These are phyloP conservation scores for Nomada fucata DNA, from an alignment of 2,888 invertebrate species.

Conservation along the genomic window DNA sequence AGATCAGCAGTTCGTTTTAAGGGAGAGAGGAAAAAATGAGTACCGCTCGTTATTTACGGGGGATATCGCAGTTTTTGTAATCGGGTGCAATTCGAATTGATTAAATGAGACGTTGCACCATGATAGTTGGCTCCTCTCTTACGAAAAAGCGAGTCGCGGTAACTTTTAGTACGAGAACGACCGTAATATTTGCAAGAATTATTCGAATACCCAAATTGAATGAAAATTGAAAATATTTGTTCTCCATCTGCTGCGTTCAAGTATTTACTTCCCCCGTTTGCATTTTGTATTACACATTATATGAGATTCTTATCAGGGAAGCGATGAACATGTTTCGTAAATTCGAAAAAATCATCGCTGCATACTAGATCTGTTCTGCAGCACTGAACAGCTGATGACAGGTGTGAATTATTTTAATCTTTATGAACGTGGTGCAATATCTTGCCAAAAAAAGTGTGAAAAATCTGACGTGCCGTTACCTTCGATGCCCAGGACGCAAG, in stretches of 20 bases:
- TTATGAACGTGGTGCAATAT: neutral
- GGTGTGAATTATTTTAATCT: neutral
- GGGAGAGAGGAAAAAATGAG: neutral
- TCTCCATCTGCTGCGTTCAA: too few relatives aligned
- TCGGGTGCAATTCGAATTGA: slow-evolving; percentile 59
- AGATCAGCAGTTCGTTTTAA: neutral
- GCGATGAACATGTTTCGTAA: too few relatives aligned
- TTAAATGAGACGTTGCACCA: slow-evolving; percentile 55
- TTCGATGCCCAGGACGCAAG: neutral
- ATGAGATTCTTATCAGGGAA: too few relatives aligned
- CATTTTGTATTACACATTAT: too few relatives aligned
- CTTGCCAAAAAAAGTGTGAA: neutral
- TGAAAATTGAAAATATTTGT: too few relatives aligned
- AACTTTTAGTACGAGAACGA: slow-evolving; percentile 17
- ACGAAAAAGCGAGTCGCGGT: slow-evolving; percentile 40
- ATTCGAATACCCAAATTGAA: neutral
- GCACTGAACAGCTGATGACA: neutral
- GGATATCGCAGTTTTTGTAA: slow-evolving; percentile 51
- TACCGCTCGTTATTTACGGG: slow-evolving; percentile 13
- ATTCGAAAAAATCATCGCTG: too few relatives aligned
- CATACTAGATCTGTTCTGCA: neutral
- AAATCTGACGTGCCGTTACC: neutral
- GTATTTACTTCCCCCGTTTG: too few relatives aligned
- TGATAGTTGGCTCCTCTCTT: slow-evolving; percentile 39
- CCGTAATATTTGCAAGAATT: neutral